These are phyloP conservation scores for Zaprionus inermis DNA, from an alignment of 1,140 invertebrate species.

Conservation along the genomic window DNA sequence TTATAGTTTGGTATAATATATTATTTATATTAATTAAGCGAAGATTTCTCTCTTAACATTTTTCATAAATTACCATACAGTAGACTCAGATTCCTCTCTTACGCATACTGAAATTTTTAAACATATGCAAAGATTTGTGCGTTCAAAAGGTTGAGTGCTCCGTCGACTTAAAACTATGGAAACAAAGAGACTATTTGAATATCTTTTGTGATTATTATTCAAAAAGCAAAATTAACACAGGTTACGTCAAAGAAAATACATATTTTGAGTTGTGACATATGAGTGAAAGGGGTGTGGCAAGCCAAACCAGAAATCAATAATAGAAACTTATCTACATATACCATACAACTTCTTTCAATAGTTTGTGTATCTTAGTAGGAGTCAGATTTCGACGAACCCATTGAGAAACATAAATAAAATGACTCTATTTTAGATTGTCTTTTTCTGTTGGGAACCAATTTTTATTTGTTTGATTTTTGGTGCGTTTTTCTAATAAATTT, in stretches of 20 bases:
- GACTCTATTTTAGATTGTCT: not conserved
- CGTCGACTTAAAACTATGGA: not conserved
- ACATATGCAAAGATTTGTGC: not conserved
- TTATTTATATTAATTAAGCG: too few relatives aligned
- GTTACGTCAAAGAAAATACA: not conserved
- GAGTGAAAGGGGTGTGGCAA: not conserved
- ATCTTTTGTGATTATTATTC: not conserved
- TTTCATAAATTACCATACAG: too few relatives aligned
- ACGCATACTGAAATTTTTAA: too few relatives aligned
- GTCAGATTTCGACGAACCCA: not conserved
- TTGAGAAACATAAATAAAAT: not conserved
- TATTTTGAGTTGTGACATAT: not conserved
- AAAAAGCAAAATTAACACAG: not conserved
- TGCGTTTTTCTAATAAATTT: too few relatives aligned
- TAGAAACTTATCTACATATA: not conserved
- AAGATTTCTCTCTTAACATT: too few relatives aligned
- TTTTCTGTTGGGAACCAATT: too few relatives aligned
- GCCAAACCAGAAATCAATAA: not conserved
- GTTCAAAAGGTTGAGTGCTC: not conserved
- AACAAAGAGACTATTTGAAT: not conserved
- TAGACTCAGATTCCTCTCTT: too few relatives aligned
- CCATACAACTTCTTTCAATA: not conserved
- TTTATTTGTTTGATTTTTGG: too few relatives aligned
- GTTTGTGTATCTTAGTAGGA: not conserved
- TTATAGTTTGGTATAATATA: too few relatives aligned